A percentile compares a stretch with the other conserved stretches of the same genome.
phyloP scores from a whole-genome alignment of 2,888 invertebrate species.

The Craniophora ligustri region DNA sequence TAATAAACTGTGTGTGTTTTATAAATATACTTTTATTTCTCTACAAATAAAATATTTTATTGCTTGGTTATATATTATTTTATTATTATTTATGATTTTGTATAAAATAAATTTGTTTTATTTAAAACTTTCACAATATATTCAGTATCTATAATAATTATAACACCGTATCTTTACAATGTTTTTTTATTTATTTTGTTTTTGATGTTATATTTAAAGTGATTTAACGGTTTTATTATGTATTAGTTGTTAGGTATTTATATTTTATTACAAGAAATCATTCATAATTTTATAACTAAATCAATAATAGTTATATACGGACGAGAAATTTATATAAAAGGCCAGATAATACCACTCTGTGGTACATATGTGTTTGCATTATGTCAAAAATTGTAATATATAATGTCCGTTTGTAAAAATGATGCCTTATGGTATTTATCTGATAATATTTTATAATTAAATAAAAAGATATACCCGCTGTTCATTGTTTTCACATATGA shows the following conservation, averaged over 20 bases:
- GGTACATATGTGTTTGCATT: too few relatives aligned
- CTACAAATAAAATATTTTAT: neutral
- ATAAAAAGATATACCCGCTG: too few relatives aligned
- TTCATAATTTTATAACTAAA: conserved; percentile 5
- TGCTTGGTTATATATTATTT: conserved; percentile 1
- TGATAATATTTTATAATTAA: too few relatives aligned
- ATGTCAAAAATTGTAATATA: too few relatives aligned
- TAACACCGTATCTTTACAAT: conserved; percentile 76
- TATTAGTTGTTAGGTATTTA: conserved; percentile 18
- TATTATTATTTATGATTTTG: conserved; percentile 30
- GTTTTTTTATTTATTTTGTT: conserved; percentile 62
- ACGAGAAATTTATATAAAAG: too few relatives aligned
- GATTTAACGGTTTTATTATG: conserved; percentile 21
- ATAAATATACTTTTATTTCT: neutral
- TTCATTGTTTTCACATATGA: too few relatives aligned
- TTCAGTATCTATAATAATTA: conserved; percentile 36
- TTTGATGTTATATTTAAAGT: conserved; percentile 35
- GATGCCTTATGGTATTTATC: too few relatives aligned
- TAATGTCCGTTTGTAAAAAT: too few relatives aligned
- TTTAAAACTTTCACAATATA: conserved; percentile 53
- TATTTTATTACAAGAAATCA: conserved; percentile 26
- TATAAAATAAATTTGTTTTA: conserved; percentile 22
- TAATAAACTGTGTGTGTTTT: neutral
- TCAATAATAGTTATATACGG: neutral
- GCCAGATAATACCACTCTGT: too few relatives aligned